These are phyloP conservation scores for Coelopa pilipes DNA, from an alignment of 2,888 invertebrate genomes.

Conservation along the genomic window DNA sequence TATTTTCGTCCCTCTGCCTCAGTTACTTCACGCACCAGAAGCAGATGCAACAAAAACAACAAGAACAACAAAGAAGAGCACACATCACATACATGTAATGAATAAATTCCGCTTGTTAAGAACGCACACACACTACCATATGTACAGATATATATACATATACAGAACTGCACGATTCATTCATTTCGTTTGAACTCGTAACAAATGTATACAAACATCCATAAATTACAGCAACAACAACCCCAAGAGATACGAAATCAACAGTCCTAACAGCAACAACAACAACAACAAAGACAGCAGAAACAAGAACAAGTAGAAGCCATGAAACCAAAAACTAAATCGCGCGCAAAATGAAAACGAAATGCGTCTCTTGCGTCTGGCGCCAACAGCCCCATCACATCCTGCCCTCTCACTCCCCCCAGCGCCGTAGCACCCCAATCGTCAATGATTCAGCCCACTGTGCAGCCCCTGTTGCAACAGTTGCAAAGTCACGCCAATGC, in stretches of 20 bases:
- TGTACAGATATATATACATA: neutral
- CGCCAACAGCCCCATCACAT: neutral
- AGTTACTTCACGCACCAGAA: neutral
- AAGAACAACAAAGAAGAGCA: neutral
- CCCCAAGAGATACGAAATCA: neutral
- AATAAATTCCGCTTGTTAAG: constrained; percentile 7
- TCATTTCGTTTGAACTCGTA: constrained; percentile 1
- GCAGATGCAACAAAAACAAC: neutral
- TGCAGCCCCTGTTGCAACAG: neutral
- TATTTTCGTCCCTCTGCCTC: constrained; percentile 3
- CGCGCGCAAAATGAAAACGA: constrained; percentile 22
- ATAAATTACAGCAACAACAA: neutral
- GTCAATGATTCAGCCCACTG: neutral
- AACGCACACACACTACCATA: neutral
- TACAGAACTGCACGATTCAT: neutral
- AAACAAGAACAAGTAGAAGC: constrained; percentile 3
- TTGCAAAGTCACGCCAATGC: neutral
- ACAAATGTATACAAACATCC: neutral
- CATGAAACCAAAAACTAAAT: constrained; percentile 8
- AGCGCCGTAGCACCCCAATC: neutral
- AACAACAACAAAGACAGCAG: neutral
- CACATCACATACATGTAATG: constrained; percentile 6
- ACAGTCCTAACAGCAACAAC: neutral
- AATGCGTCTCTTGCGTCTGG: neutral
- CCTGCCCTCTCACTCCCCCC: neutral